Evolutionary conservation across 2,888 invertebrate species (phyloP).

Genomic region (Rotaria sp.): DNA sequence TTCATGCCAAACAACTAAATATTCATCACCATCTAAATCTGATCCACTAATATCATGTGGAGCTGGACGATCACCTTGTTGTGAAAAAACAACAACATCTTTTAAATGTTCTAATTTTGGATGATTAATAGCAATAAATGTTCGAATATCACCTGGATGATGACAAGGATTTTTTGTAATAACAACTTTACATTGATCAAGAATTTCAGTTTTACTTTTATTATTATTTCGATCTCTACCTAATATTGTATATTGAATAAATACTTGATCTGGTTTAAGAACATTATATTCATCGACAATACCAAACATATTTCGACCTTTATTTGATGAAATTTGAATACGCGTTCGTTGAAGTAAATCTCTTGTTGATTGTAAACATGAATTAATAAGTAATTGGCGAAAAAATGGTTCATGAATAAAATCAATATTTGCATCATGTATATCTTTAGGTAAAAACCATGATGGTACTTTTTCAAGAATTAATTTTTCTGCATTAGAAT

Average conservation of each 20-base stretch:
- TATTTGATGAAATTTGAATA: not conserved
- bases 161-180: conserved; percentile 18
- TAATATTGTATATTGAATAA: not conserved
- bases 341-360: not conserved
- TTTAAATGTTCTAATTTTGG: not conserved
- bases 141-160: conserved; percentile 21
- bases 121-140: not conserved
- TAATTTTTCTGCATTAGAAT: not conserved
- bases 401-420: not conserved
- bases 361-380: not conserved
- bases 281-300: not conserved
- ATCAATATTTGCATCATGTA: not conserved
- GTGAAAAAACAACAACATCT: conserved; percentile 4
- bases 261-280: not conserved
- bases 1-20: not conserved
- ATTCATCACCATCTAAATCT: conserved; percentile 26
- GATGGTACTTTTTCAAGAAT: not conserved
- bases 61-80: not conserved
- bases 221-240: not conserved
- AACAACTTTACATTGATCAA: not conserved
- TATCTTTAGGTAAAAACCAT: not conserved
- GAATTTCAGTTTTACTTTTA: not conserved
- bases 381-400: not conserved
- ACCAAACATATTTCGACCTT: not conserved
- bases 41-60: not conserved